Evolutionary conservation across 2,888 invertebrate genomes (phyloP).

Genomic region (Cephus rjabovi): DNA sequence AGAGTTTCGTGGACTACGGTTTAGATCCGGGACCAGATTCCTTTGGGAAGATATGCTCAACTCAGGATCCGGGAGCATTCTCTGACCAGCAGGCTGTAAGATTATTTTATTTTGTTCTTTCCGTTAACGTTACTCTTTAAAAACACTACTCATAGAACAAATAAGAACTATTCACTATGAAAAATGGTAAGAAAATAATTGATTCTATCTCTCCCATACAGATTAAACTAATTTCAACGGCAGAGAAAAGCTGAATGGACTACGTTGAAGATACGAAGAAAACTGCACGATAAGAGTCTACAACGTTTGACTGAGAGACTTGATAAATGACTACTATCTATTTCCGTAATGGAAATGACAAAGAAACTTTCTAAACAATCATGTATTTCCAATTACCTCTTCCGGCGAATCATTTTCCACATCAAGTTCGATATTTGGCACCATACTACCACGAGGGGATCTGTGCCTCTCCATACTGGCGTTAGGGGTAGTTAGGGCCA

Average conservation of each 20-base stretch:
- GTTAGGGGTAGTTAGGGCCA: constrained; percentile 50
- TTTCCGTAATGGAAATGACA: not conserved
- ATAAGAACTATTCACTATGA: not conserved
- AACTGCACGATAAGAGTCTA: too few species aligned
- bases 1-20: constrained; percentile 73
- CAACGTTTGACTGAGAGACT: not conserved
- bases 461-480: constrained; percentile 66
- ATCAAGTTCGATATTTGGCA: constrained; percentile 72
- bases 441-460: constrained; percentile 74
- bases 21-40: constrained; percentile 70
- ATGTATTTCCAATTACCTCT: constrained; percentile 40
- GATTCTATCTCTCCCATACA: not conserved
- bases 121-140: not conserved
- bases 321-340: not conserved
- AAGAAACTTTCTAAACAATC: not conserved
- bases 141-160: not conserved
- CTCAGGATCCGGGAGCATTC: constrained; percentile 72
- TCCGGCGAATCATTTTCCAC: constrained; percentile 58
- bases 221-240: not conserved
- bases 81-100: constrained; percentile 59
- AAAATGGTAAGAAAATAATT: constrained; percentile 1
- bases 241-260: not conserved
- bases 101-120: not conserved
- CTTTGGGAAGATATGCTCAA: constrained; percentile 72
- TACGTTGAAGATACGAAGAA: not conserved